phyloP scores from a whole-genome alignment of 2,888 invertebrate species.

The Chydorus sphaericus region DNA sequence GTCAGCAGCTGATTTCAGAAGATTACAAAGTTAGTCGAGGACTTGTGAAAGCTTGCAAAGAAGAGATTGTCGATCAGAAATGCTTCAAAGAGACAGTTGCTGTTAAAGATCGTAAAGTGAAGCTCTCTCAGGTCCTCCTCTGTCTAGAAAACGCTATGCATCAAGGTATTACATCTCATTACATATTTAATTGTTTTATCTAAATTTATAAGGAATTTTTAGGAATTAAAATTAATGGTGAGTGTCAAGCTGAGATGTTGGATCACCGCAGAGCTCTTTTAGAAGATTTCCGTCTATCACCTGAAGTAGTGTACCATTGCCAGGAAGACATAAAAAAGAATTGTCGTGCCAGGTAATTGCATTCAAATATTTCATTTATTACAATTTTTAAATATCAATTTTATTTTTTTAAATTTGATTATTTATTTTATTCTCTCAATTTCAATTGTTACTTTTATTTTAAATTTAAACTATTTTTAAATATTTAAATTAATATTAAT shows the following conservation, averaged over 20 bases:
- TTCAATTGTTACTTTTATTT: not conserved
- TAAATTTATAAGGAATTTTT: not conserved
- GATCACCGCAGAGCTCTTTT: slow-evolving; percentile 81
- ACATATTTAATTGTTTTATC: not conserved
- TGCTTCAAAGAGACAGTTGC: slow-evolving; percentile 43
- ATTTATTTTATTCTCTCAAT: not conserved
- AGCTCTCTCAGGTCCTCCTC: slow-evolving; percentile 75
- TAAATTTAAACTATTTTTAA: not conserved
- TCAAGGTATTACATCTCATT: slow-evolving; percentile 37
- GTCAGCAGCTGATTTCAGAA: slow-evolving; percentile 74
- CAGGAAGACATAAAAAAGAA: slow-evolving; percentile 62
- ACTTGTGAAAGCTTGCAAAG: slow-evolving; percentile 70
- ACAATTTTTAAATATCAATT: not conserved
- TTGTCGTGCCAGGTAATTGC: slow-evolving; percentile 40
- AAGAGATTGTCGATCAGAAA: slow-evolving; percentile 70
- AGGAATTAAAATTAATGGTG: slow-evolving; percentile 46
- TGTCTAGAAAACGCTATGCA: slow-evolving; percentile 71
- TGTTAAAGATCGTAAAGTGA: slow-evolving; percentile 64
- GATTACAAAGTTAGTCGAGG: slow-evolving; percentile 85
- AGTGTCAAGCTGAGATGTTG: slow-evolving; percentile 76
- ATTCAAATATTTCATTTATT: slow-evolving; percentile 3
- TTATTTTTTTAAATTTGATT: not conserved
- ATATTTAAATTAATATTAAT: slow-evolving; percentile 12
- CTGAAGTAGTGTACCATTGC: slow-evolving; percentile 79
- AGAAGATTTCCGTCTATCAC: slow-evolving; percentile 84